Percentiles rank a stretch among this genome's conserved stretches.
These are phyloP conservation scores for Masticophis lateralis DNA, from an alignment of 2,797 vertebrate species.

Conservation along the genomic window DNA sequence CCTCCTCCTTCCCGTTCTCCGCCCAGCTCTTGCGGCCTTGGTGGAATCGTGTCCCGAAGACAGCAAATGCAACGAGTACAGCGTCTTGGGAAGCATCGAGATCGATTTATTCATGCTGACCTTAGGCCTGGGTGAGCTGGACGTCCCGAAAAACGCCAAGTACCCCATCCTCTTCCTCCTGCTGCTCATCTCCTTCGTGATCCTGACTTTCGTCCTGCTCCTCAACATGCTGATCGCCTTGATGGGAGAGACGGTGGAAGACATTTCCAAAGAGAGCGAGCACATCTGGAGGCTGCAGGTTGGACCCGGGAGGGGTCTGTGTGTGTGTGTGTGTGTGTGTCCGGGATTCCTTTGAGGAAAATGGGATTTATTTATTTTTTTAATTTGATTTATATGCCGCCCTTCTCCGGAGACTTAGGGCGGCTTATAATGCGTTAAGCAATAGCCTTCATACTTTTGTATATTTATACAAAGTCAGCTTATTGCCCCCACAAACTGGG, in stretches of 20 bases:
- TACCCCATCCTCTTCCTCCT: conserved; percentile 77
- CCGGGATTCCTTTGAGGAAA: not conserved
- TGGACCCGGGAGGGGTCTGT: not conserved
- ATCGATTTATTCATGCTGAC: conserved; percentile 80
- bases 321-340: too few species aligned
- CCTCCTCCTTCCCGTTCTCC: not conserved
- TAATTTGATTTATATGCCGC: too few species aligned
- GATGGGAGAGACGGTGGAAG: conserved; percentile 81
- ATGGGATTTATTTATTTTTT: not conserved
- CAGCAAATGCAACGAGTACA: conserved; percentile 63
- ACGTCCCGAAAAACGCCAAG: conserved; percentile 78
- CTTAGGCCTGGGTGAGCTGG: conserved; percentile 77
- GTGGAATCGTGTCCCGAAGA: conserved; percentile 64
- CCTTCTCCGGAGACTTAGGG: too few species aligned
- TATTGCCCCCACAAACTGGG: too few species aligned
- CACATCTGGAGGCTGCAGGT: conserved; percentile 81
- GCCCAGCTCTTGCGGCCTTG: conserved; percentile 73
- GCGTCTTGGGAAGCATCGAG: conserved; percentile 70
- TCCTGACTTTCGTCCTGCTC: conserved; percentile 79
- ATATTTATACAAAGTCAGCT: too few species aligned
- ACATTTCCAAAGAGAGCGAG: conserved; percentile 79
- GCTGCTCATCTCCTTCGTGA: conserved; percentile 76
- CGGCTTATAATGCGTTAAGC: too few species aligned
- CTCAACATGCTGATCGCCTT: conserved; percentile 79
- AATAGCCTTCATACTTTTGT: too few species aligned